Evolutionary conservation across 2,888 invertebrate species (phyloP).

Genomic region (Zootermopsis nevadensis): DNA sequence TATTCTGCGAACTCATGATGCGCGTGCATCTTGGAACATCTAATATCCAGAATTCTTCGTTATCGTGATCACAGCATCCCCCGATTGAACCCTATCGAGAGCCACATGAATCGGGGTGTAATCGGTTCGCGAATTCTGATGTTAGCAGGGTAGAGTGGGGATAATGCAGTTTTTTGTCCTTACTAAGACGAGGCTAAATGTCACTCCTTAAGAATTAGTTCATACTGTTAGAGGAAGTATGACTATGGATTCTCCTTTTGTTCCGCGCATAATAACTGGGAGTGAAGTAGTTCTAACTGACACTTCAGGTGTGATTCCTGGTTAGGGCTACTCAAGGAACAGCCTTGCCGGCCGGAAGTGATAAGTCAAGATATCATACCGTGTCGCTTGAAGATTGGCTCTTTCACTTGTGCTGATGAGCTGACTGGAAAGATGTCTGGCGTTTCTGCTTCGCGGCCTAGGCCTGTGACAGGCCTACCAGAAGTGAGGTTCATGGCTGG

Average conservation of each 20-base stretch:
- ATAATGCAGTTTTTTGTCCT: not conserved
- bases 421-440: not conserved
- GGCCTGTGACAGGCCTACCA: too few relatives aligned
- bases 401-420: not conserved
- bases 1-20: too few relatives aligned
- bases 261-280: not conserved
- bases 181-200: not conserved
- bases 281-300: not conserved
- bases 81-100: too few relatives aligned
- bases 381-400: not conserved
- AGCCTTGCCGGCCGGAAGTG: constrained; percentile 4
- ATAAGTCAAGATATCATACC: not conserved
- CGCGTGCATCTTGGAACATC: too few relatives aligned
- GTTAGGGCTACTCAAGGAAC: not conserved
- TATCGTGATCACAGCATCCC: too few relatives aligned
- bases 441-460: not conserved
- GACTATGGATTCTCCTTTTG: too few relatives aligned
- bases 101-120: not conserved
- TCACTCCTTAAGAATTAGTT: too few relatives aligned
- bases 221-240: not conserved
- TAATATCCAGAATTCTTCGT: too few relatives aligned
- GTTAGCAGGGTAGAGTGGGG: not conserved
- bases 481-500: too few relatives aligned
- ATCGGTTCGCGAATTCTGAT: not conserved
- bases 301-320: constrained; percentile 7